phyloP scores from a whole-genome alignment of 2,113 vertebrate genomes.

The Rhynchomys soricoides region DNA sequence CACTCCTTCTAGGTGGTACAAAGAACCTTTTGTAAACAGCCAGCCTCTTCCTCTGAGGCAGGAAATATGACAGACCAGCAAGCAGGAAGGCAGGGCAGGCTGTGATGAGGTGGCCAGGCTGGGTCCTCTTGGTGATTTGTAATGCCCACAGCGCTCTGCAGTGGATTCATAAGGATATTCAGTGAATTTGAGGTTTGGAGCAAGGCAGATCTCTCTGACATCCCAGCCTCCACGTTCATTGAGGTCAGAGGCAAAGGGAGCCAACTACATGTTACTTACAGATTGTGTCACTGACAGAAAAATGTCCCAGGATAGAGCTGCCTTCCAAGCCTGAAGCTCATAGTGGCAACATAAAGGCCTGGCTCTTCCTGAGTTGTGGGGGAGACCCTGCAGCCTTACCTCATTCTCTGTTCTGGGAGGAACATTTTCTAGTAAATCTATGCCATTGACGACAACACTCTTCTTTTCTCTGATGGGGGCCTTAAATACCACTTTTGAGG shows the following conservation, averaged over 20 bases:
- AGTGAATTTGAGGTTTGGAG: not conserved
- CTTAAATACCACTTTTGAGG: constrained; percentile 93
- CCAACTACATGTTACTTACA: not conserved
- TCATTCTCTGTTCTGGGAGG: constrained; percentile 97
- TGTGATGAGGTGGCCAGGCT: not conserved
- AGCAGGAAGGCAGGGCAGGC: not conserved
- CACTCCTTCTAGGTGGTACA: not conserved
- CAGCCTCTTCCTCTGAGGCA: not conserved
- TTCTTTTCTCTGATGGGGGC: constrained; percentile 95
- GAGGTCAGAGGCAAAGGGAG: constrained; percentile 44
- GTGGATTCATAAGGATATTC: not conserved
- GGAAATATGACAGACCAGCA: not conserved
- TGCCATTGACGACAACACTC: constrained; percentile 94
- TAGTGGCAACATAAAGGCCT: constrained; percentile 27
- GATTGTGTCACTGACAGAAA: constrained; percentile 59
- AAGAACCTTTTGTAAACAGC: not conserved
- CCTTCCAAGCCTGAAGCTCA: not conserved
- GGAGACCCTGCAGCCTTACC: constrained; percentile 82
- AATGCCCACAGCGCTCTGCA: not conserved
- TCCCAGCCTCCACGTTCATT: not conserved
- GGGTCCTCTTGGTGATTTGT: not conserved
- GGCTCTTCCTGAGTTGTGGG: not conserved
- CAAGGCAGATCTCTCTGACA: not conserved
- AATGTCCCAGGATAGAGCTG: not conserved
- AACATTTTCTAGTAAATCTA: constrained; percentile 96